These are phyloP conservation scores for Sebastes schlegelii DNA, from an alignment of 2,113 vertebrate genomes.

Conservation along the genomic window DNA sequence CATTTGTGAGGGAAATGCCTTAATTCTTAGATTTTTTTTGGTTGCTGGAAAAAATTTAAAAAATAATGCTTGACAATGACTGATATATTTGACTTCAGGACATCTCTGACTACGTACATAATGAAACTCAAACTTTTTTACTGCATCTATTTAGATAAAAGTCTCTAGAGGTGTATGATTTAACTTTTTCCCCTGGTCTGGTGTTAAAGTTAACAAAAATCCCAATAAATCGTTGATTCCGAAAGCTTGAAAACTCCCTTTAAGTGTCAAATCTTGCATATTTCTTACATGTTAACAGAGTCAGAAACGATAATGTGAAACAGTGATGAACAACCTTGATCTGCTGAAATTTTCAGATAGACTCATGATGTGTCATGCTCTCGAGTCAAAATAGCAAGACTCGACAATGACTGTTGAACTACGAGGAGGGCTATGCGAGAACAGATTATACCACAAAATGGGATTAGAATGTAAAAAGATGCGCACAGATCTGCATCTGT, in stretches of 20 bases:
- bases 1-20: too few relatives aligned
- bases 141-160: too few relatives aligned
- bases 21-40: too few relatives aligned
- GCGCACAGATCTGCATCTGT: conserved; percentile 45
- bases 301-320: conserved; percentile 31
- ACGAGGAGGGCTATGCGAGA: conserved; percentile 12
- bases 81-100: too few relatives aligned
- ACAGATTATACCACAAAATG: conserved; percentile 50
- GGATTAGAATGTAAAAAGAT: conserved; percentile 49
- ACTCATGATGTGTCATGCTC: conserved; percentile 21
- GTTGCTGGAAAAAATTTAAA: too few relatives aligned
- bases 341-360: conserved; percentile 21
- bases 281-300: conserved; percentile 5
- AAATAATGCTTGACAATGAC: too few relatives aligned
- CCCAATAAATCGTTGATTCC: too few relatives aligned
- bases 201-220: too few relatives aligned
- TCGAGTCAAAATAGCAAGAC: conserved; percentile 27
- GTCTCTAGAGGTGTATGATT: too few relatives aligned
- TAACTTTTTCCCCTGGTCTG: too few relatives aligned
- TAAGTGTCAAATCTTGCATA: conserved; percentile 21
- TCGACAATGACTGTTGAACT: conserved; percentile 37
- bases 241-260: conserved; percentile 38
- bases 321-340: conserved; percentile 29
- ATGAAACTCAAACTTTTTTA: too few relatives aligned
- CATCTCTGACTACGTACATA: too few relatives aligned